Evolutionary conservation across 2,113 vertebrate species (phyloP), one percentile per base, ranked within the genome.

Genomic region (Lutjanus erythropterus): DNA sequence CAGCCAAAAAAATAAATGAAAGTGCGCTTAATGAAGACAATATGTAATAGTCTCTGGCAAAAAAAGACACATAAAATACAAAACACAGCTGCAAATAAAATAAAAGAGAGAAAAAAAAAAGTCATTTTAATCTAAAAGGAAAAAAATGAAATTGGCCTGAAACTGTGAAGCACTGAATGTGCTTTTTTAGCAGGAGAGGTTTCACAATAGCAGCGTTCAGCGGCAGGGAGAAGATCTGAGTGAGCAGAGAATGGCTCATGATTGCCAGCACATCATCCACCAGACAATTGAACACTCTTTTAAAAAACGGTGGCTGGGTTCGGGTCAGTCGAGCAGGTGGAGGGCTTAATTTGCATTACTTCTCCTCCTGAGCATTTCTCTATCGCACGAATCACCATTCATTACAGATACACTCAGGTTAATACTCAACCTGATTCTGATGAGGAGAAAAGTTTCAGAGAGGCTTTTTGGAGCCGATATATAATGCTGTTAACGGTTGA

Each of bases 341-440:
- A 73, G 21, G 62, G 47, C 39, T 75, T 75, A 46, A 80, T 86
- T 88, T 75, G 75, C 75, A 77, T 88, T 78, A 74, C 47, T 65
- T 75, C 69, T 50, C 66, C 73, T 64, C 49, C 60, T 27, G 37
- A 79, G 49, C 47, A 25, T 64, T 71, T 41, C 50, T 75, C 56
- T 49, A 64, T 50, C 37, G 27, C 65, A 77, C 49, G n/a, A 68
- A 75, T 76, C 35, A 37, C 49, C 18, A 56, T 72, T 75, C 75
- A 81, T 76, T 41, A 27, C 18, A 25, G 31, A 41, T 33, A 55
- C 53, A 67, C 81, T 82, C 49, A 15, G 74, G 62, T 87, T 88
- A 80, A 88, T 85, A 61, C 79, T 75, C 66, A 68, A 61, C 69
- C 27, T n/a, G 61, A 82, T 71, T 75, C 44, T 18, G 53, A 75